Evolutionary conservation across 2,113 vertebrate species (phyloP), one percentile per base, ranked within the genome.

Genomic region (Hippocampus mohnikei): DNA sequence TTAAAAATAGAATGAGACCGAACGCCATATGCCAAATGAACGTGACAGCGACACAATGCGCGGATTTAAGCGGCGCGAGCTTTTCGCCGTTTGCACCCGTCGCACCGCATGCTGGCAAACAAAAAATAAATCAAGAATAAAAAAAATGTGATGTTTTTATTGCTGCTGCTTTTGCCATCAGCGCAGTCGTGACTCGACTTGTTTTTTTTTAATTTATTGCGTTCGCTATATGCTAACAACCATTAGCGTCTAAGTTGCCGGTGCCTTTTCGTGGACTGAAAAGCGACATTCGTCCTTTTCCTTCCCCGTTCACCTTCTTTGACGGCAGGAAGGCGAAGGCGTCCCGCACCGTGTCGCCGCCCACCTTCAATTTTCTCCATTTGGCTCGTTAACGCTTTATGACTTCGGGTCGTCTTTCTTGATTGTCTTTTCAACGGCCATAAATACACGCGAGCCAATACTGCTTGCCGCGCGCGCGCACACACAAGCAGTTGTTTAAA

Each of bases 371-470:
- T 80, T 88, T 6, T 83, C 74, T 85, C 74, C 69, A 63, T 84
- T 76, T 70, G 67, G 69, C 68, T 71, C 58, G 83, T 83, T 85
- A 86, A 87, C 85, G 73, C 82, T 85, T 87, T 77, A 83, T 75
- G 46, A 70, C 84, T 84, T 76, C 76, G 84, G 79, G 84, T 79
- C 70, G 70, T 80, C 77, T 75, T 75, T 82, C 72, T 83, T 72
- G 71, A 89, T 90, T 88, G 82, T 86, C 76, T 83, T 85, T 88
- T 84, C 85, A 85, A 83, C 75, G 79, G 44, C 81, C 68, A 80
- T 87, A 81, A 82, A 86, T 85, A 63, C 58, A 73, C 81, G 76
- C 70, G 80, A 74, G 72, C 72, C 66, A 70, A 73, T 60, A 37
- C 66, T 64, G 25, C 76, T 75, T 67, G 70, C 72, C 65, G 66